Conservation (phyloP, 2,888 invertebrate genomes). For the Diplolepis rosae region DNA sequence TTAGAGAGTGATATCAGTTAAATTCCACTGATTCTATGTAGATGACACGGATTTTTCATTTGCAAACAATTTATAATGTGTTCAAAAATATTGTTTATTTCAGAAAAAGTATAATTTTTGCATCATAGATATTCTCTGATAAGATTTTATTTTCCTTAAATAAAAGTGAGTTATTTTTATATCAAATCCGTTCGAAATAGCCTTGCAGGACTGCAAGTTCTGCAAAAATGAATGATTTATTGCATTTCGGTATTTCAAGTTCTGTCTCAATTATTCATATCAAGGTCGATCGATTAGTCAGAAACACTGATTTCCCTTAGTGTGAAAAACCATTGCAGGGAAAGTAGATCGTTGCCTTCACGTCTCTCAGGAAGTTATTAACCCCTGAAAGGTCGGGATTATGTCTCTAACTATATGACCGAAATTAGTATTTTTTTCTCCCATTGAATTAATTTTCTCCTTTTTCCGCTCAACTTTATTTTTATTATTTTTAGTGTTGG, state of each 20-base stretch:
- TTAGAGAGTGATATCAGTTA: no score
- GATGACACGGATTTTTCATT: no score
- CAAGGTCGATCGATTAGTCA: conserved; percentile 11
- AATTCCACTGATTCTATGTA: no score
- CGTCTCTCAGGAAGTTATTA: conserved; percentile 26
- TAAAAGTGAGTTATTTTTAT: background rate
- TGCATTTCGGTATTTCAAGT: background rate
- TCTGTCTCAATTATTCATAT: background rate
- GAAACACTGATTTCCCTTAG: background rate
- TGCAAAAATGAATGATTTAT: background rate
- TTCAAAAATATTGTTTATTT: no score
- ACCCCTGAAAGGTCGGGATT: conserved; percentile 23
- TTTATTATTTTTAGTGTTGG: background rate
- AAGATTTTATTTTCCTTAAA: background rate
- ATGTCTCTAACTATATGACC: background rate
- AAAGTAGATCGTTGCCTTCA: conserved; percentile 24
- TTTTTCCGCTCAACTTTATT: background rate
- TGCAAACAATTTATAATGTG: no score
- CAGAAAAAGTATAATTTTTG: no score
- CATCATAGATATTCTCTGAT: no score
- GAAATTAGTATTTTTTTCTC: conserved; percentile 9
- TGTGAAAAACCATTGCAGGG: background rate
- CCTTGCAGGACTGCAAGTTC: background rate
- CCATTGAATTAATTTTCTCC: no score
- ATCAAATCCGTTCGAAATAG: background rate